Evolutionary conservation across 35 echinoderm and acorn worm genomes (phyloP).

Genomic region (Apostichopus californicus): DNA sequence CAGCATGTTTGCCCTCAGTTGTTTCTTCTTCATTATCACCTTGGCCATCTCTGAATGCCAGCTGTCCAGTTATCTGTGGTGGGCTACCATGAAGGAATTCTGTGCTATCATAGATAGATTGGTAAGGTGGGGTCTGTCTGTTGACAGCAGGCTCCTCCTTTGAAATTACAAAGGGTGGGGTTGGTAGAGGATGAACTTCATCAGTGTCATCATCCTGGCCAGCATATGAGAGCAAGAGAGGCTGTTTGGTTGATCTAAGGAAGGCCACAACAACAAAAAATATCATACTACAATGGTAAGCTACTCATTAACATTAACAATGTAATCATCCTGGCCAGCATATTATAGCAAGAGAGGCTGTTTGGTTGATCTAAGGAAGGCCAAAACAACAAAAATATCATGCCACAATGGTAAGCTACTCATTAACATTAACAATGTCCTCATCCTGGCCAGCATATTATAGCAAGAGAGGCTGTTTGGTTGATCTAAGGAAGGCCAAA

Average conservation of each 20-base stretch:
- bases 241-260: slow-evolving; percentile 73
- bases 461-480: slow-evolving; percentile 58
- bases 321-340: no score
- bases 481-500: slow-evolving; percentile 44
- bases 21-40: slow-evolving; percentile 6
- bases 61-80: slow-evolving; percentile 63
- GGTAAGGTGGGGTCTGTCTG: slow-evolving; percentile 42
- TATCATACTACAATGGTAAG: no score
- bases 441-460: no score
- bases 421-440: no score
- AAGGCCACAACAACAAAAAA: not conserved
- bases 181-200: slow-evolving; percentile 76
- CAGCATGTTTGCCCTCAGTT: not conserved
- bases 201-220: slow-evolving; percentile 83
- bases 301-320: no score
- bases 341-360: no score
- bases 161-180: slow-evolving; percentile 53
- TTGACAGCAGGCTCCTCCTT: slow-evolving; percentile 46
- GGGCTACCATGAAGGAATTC: slow-evolving; percentile 77
- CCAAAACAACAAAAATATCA: no score
- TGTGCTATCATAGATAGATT: slow-evolving; percentile 85
- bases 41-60: slow-evolving; percentile 46
- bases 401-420: no score
- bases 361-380: slow-evolving; percentile 44
- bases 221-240: slow-evolving; percentile 79